Evolutionary conservation across 2,888 invertebrate genomes (phyloP).

Genomic region (Gortyna flavago): DNA sequence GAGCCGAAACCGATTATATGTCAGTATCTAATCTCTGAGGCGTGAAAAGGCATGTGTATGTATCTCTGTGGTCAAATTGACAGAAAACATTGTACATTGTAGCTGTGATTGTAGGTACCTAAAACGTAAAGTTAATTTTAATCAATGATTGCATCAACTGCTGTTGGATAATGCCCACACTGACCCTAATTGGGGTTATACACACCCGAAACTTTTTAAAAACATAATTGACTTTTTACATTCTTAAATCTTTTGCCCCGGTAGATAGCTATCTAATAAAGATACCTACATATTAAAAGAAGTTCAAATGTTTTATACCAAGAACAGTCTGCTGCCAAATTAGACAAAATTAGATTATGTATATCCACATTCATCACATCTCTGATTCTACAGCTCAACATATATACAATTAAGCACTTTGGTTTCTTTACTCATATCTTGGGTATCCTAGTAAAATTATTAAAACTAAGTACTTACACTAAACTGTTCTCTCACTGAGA

Average conservation of each 20-base stretch:
- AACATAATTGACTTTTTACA: not conserved
- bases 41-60: not conserved
- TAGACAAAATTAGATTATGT: constrained; percentile 16
- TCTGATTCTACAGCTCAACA: constrained; percentile 29
- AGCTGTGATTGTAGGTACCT: not conserved
- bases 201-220: not conserved
- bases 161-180: no score
- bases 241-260: constrained; percentile 4
- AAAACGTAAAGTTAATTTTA: not conserved
- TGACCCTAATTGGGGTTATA: no score
- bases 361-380: constrained; percentile 15
- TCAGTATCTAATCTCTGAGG: not conserved
- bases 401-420: constrained; percentile 58
- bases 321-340: constrained; percentile 36
- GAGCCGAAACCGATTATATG: no score
- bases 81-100: not conserved
- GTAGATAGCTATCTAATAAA: constrained; percentile 4
- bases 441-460: constrained; percentile 30
- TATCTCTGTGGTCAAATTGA: not conserved
- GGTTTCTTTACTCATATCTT: constrained; percentile 39
- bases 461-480: constrained; percentile 28
- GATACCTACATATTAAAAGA: not conserved
- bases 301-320: not conserved
- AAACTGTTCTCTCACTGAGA: constrained; percentile 71
- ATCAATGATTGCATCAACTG: not conserved